These are phyloP conservation scores for Subacronicta megacephala DNA, from an alignment of 2,888 invertebrate genomes.

Conservation along the genomic window DNA sequence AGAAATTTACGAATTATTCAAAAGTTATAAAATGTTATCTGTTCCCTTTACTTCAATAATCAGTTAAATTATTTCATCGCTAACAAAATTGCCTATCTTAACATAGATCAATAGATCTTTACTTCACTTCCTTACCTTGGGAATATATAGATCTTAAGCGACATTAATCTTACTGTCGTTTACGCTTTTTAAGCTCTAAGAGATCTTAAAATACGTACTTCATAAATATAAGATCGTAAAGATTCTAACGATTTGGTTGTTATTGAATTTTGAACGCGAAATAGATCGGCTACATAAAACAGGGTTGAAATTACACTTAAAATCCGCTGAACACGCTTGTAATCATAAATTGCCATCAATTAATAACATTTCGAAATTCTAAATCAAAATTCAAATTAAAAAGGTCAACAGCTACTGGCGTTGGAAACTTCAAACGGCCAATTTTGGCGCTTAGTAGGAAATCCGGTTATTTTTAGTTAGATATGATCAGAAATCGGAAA, in stretches of 20 bases:
- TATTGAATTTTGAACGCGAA: slow-evolving; percentile 13
- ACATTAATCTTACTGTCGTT: too few species aligned
- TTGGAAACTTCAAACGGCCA: slow-evolving; percentile 12
- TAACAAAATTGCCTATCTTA: too few species aligned
- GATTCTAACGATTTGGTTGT: slow-evolving; percentile 4
- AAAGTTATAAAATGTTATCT: too few species aligned
- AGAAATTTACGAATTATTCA: too few species aligned
- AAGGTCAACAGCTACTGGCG: slow-evolving; percentile 17
- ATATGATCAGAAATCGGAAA: too few species aligned
- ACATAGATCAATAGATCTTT: too few species aligned
- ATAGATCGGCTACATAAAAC: slow-evolving; percentile 13
- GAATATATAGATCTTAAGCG: too few species aligned
- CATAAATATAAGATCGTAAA: too few species aligned
- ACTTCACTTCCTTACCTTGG: too few species aligned
- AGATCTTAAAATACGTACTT: background rate
- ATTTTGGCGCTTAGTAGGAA: slow-evolving; percentile 14
- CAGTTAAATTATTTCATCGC: too few species aligned
- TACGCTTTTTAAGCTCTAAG: background rate
- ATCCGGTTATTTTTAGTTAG: slow-evolving; percentile 10
- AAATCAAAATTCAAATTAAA: slow-evolving; percentile 28
- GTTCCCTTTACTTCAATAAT: too few species aligned
- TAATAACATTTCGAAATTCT: slow-evolving; percentile 26
- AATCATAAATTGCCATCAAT: slow-evolving; percentile 29
- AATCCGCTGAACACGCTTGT: slow-evolving; percentile 25
- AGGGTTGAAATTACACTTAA: slow-evolving; percentile 31